Evolutionary conservation across 37 sponge, comb jelly and placozoan species (phyloP).

Genomic region (Dysidea cf. avara): DNA sequence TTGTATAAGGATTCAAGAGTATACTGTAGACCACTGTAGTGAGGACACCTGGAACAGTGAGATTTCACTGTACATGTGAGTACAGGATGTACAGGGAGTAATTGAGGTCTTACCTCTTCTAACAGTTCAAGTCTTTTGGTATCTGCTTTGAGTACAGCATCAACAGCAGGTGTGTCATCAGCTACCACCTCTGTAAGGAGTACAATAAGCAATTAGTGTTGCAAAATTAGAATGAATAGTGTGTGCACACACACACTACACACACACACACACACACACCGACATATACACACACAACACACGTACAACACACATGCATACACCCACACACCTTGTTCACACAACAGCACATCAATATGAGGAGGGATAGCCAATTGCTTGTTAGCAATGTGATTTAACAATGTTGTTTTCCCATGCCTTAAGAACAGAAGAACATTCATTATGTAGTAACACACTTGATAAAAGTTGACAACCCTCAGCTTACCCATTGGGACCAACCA

Average conservation of each 20-base stretch:
- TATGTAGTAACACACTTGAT: no score
- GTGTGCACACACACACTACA: no score
- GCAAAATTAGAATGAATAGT: not conserved
- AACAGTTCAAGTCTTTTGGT: conserved; percentile 68
- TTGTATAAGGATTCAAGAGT: no score
- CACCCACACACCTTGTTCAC: conserved; percentile 83
- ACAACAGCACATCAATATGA: conserved; percentile 88
- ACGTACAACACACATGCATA: no score
- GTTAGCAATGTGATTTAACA: conserved; percentile 91
- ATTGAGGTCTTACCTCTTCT: conserved; percentile 87
- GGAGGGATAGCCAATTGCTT: conserved; percentile 84
- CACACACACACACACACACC: no score
- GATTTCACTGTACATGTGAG: no score
- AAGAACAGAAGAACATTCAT: not conserved
- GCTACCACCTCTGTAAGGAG: conserved; percentile 68
- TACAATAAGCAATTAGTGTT: not conserved
- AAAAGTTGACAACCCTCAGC: no score
- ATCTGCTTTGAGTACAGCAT: conserved; percentile 90
- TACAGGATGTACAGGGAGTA: no score
- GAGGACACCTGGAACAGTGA: no score
- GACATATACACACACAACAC: no score
- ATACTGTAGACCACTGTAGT: no score
- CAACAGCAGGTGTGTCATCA: conserved; percentile 84
- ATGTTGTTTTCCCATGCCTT: conserved; percentile 96
- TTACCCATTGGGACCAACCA: conserved; percentile 98